These are phyloP conservation scores for Leptopilina myrica DNA, from an alignment of 2,888 invertebrate genomes.

Conservation along the genomic window DNA sequence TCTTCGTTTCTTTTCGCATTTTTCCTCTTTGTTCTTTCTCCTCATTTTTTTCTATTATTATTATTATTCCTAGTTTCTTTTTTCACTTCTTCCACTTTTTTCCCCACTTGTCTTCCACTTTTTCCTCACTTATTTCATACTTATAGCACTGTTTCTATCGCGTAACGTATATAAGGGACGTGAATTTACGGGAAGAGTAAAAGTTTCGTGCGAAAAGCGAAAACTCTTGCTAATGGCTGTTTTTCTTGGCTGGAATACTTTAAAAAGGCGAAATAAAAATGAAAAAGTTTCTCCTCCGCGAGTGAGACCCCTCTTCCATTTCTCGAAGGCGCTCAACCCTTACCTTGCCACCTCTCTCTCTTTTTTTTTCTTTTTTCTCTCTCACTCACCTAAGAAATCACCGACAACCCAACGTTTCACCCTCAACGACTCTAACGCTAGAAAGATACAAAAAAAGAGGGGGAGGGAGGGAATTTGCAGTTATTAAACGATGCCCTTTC, in stretches of 20 bases:
- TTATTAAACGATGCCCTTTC: constrained; percentile 63
- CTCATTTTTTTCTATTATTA: constrained; percentile 48
- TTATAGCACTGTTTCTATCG: constrained; percentile 14
- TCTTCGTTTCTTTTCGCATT: no score
- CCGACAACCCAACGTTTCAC: not conserved
- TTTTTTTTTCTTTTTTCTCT: no score
- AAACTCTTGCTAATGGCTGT: constrained; percentile 77
- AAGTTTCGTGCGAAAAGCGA: constrained; percentile 76
- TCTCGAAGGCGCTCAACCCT: constrained; percentile 26
- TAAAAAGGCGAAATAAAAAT: constrained; percentile 73
- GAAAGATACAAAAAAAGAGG: constrained; percentile 59
- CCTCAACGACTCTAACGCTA: constrained; percentile 43
- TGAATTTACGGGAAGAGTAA: constrained; percentile 67
- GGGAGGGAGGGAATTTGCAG: constrained; percentile 69
- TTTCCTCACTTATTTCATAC: constrained; percentile 36
- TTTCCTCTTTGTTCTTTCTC: constrained; percentile 36
- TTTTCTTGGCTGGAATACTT: constrained; percentile 76
- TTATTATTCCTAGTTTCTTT: constrained; percentile 38
- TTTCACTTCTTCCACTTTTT: not conserved
- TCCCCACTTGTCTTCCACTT: constrained; percentile 26
- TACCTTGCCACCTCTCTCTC: constrained; percentile 1
- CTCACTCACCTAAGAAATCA: constrained; percentile 28
- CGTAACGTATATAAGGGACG: constrained; percentile 45
- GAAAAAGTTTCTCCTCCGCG: constrained; percentile 58
- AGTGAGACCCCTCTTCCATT: constrained; percentile 41